Evolutionary conservation across 1,140 invertebrate species (phyloP).

Genomic region (Achatina immaculata): DNA sequence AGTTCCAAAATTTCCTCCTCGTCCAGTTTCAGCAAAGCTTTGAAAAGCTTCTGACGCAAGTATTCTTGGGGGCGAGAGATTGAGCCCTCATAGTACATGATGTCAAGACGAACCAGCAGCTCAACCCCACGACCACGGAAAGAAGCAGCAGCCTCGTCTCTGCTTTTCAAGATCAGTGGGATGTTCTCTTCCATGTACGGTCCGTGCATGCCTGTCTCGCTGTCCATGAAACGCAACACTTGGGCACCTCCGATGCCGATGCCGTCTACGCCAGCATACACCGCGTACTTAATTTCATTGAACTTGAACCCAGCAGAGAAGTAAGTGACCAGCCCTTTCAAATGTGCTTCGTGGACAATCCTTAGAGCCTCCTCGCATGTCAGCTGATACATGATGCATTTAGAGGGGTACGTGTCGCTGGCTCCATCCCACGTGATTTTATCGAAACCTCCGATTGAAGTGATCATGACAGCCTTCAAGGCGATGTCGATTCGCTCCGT

Average conservation of each 20-base stretch:
- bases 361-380: conserved; percentile 52
- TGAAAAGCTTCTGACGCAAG: conserved; percentile 44
- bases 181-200: conserved; percentile 59
- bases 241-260: conserved; percentile 56
- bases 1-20: conserved; percentile 38
- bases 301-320: conserved; percentile 58
- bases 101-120: conserved; percentile 50
- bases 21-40: conserved; percentile 39
- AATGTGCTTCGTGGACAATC: conserved; percentile 53
- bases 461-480: conserved; percentile 51
- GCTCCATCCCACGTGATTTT: conserved; percentile 54
- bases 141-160: conserved; percentile 50
- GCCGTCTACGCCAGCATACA: conserved; percentile 53
- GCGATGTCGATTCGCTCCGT: conserved; percentile 51
- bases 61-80: conserved; percentile 44
- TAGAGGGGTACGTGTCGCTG: conserved; percentile 52
- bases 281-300: conserved; percentile 53
- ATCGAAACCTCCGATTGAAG: conserved; percentile 53
- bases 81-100: conserved; percentile 56
- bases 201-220: conserved; percentile 53
- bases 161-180: conserved; percentile 43
- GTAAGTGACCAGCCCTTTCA: conserved; percentile 54
- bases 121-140: conserved; percentile 47
- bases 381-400: conserved; percentile 59
- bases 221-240: conserved; percentile 53